phyloP scores from a whole-genome alignment of 1,140 invertebrate genomes.

The Berghia stephanieae region DNA sequence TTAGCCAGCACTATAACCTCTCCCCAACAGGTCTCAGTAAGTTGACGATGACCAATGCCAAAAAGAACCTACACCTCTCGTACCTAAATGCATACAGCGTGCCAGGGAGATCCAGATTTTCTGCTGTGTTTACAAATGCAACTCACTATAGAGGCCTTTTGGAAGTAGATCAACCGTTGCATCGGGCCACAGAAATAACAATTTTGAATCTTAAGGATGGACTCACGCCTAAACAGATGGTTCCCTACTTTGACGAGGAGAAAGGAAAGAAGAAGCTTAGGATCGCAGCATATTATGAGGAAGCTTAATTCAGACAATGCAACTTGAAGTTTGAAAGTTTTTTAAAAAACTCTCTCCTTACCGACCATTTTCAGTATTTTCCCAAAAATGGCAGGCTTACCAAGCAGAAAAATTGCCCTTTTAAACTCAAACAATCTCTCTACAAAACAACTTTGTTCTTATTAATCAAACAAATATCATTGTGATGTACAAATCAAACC shows the following conservation, averaged over 20 bases:
- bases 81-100: conserved; percentile 54
- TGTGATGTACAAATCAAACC: too few relatives aligned
- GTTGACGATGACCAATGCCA: conserved; percentile 38
- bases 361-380: too few relatives aligned
- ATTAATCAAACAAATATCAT: too few relatives aligned
- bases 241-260: conserved; percentile 15
- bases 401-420: too few relatives aligned
- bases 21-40: conserved; percentile 38
- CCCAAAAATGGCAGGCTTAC: too few relatives aligned
- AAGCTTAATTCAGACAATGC: too few relatives aligned
- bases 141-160: conserved; percentile 20
- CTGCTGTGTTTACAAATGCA: conserved; percentile 54
- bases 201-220: conserved; percentile 15
- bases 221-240: conserved; percentile 1
- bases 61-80: conserved; percentile 39
- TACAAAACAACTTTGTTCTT: too few relatives aligned
- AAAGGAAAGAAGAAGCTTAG: conserved; percentile 15
- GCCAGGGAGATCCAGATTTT: conserved; percentile 51
- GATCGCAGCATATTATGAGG: conserved; percentile 9
- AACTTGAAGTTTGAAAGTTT: too few relatives aligned
- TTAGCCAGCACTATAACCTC: conserved; percentile 51
- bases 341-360: too few relatives aligned
- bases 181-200: background rate
- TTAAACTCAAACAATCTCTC: too few relatives aligned
- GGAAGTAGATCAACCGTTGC: background rate